These are phyloP conservation scores for Astatotilapia flaviijosephi DNA, from an alignment of 2,113 vertebrate genomes.

Conservation along the genomic window DNA sequence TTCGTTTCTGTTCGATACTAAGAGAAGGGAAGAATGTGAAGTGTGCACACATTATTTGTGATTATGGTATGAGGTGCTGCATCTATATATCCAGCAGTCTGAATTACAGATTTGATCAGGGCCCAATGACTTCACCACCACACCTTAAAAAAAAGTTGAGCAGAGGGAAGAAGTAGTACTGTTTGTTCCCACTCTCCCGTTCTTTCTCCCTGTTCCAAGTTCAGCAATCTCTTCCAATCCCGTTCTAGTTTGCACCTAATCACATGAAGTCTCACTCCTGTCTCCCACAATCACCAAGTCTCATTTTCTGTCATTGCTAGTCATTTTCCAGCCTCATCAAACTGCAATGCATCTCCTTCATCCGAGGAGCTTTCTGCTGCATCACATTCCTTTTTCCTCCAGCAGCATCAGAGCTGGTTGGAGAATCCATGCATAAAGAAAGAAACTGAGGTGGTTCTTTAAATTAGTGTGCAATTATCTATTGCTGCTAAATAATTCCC, in stretches of 20 bases:
- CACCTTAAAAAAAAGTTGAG: neutral
- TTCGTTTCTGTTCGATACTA: neutral
- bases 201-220: constrained; percentile 17
- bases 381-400: neutral
- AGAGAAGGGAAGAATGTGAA: neutral
- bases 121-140: constrained; percentile 4
- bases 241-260: constrained; percentile 52
- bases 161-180: constrained; percentile 1
- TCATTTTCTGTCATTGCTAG: constrained; percentile 57
- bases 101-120: constrained; percentile 39
- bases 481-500: neutral
- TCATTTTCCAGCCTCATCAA: constrained; percentile 52
- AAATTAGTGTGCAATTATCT: neutral
- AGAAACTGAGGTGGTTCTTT: neutral
- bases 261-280: constrained; percentile 48
- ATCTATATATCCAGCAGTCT: constrained; percentile 2
- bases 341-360: constrained; percentile 18
- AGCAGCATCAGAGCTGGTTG: neutral
- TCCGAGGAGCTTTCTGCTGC: neutral
- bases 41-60: neutral
- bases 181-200: constrained; percentile 43
- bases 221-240: constrained; percentile 50
- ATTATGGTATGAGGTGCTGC: constrained; percentile 1
- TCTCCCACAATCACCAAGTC: constrained; percentile 53
- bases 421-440: neutral